phyloP scores from a whole-genome alignment of 2,888 invertebrate species.

The Mythimna loreyi region DNA sequence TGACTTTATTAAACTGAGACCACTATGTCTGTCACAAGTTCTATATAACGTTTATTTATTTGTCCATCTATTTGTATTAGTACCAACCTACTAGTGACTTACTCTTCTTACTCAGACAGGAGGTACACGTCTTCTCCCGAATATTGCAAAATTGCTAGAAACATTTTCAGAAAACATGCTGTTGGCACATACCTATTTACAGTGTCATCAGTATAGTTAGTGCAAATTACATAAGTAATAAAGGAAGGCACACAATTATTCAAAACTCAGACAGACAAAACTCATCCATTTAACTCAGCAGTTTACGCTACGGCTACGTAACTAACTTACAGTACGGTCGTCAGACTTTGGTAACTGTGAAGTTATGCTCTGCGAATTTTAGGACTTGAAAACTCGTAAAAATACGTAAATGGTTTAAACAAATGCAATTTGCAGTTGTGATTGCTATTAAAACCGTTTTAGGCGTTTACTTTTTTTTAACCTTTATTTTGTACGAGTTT shows the following conservation, averaged over 20 bases:
- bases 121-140: neutral
- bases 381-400: no score
- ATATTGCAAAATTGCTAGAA: neutral
- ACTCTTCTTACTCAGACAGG: neutral
- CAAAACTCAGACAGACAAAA: neutral
- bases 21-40: neutral
- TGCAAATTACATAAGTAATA: neutral
- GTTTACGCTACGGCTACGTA: no score
- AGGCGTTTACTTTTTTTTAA: no score
- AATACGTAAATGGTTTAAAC: no score
- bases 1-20: constrained; percentile 74
- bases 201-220: neutral
- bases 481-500: no score
- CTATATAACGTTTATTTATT: neutral
- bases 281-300: no score
- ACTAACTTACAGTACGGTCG: no score
- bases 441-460: no score
- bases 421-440: no score
- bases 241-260: neutral
- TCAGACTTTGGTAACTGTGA: no score
- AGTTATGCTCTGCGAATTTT: no score
- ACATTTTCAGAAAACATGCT: neutral
- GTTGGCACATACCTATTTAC: neutral
- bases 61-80: neutral
- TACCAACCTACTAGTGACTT: neutral